Conservation (phyloP, 2,797 vertebrate species). For the Hirundo rustica region DNA sequence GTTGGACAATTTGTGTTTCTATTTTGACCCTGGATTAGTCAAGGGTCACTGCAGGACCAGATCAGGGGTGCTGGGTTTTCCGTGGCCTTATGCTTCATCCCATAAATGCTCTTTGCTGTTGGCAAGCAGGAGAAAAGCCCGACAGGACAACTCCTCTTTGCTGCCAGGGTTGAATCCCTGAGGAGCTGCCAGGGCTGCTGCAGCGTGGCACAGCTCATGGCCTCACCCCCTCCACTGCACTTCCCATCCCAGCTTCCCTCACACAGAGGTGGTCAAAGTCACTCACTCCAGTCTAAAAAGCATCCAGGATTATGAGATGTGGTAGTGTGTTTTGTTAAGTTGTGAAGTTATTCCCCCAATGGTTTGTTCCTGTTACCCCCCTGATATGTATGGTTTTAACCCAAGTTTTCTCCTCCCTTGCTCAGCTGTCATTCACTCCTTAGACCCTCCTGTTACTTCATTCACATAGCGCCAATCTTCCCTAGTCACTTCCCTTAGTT, state of each 20-base stretch:
- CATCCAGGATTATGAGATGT: background rate
- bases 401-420: too few relatives aligned
- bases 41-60: background rate
- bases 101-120: background rate
- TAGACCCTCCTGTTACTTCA: too few relatives aligned
- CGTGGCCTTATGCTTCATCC: background rate
- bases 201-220: rapidly evolving
- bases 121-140: background rate
- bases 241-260: background rate
- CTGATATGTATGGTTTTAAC: too few relatives aligned
- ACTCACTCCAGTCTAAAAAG: background rate
- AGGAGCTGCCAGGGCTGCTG: background rate
- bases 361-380: too few relatives aligned
- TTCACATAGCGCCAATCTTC: too few relatives aligned
- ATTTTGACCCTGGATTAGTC: background rate
- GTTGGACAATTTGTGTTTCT: background rate
- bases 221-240: background rate
- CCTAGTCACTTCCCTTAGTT: too few relatives aligned
- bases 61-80: background rate
- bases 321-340: too few relatives aligned
- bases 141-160: background rate
- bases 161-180: background rate
- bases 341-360: too few relatives aligned
- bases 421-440: too few relatives aligned
- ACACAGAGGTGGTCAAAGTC: background rate